Percentiles rank a stretch among this genome's conserved stretches.
Conservation (phyloP, 1,140 invertebrate species). For the Centruroides sculpturatus region DNA sequence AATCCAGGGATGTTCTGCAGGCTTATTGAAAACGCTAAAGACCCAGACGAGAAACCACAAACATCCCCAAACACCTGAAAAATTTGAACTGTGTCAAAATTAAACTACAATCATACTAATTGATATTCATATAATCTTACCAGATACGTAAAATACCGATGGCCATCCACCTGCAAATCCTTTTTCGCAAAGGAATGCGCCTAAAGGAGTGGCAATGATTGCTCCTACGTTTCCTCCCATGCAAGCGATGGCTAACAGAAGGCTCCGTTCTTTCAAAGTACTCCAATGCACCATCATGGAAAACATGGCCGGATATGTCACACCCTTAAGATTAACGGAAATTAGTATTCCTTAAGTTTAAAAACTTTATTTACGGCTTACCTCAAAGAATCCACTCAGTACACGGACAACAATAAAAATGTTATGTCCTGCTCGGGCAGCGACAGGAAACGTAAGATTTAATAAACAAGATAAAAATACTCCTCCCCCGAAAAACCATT, state of each 20-base stretch:
- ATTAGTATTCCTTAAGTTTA: too few species aligned
- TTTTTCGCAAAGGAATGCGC: constrained; percentile 31
- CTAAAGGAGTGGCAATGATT: constrained; percentile 19
- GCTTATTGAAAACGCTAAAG: not conserved
- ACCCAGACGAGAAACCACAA: not conserved
- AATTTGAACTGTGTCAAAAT: not conserved
- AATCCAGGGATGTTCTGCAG: not conserved
- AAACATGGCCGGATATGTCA: not conserved
- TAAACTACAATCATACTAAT: too few species aligned
- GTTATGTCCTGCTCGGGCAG: constrained; percentile 21
- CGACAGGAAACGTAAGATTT: constrained; percentile 8
- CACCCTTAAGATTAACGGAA: not conserved
- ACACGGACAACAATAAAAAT: constrained; percentile 28
- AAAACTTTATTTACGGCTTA: constrained; percentile 5
- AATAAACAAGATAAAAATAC: constrained; percentile 9
- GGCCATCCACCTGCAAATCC: constrained; percentile 43
- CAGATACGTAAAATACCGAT: constrained; percentile 55
- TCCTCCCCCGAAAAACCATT: constrained; percentile 60
- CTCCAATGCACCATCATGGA: not conserved
- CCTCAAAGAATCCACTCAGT: constrained; percentile 29
- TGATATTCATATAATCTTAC: constrained; percentile 14
- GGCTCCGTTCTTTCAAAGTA: not conserved
- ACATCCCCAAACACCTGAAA: not conserved
- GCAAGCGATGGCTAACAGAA: not conserved
- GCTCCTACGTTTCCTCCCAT: constrained; percentile 24